Base-by-base conservation (phyloP, 2,797 vertebrate genomes). In the Nyctibius grandis region DNA sequence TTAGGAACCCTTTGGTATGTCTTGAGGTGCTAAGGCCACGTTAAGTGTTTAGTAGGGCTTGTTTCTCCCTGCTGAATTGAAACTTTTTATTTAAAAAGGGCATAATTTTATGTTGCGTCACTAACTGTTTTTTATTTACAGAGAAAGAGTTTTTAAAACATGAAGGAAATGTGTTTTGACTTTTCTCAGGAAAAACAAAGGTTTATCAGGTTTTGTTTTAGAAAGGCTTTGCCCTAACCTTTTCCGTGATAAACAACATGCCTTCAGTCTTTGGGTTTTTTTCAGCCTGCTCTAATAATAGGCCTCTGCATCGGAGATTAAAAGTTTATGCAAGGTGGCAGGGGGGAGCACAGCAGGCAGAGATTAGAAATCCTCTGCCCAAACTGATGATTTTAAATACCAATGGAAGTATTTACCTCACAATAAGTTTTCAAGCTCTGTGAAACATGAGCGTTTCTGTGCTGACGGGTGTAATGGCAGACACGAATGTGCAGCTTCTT, bases 251-350 rank as follows among this genome's bases (percentile, higher is more conserved):
- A 85, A 95, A 80, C 74, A 89, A 40, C 9, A 9, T 64, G 73
- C 64, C 36, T 89, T 76, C 57, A 25, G 51, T 80, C 85, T 85
- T 63, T n/a, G 47, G 0, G 1, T 34, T 74, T 57, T 74, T 85
- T 89, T 45, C 75, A 84, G 50, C 34, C 40, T 40, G 85, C 76
- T 93, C 89, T 96, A 96, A 95, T 96, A 96, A 97, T 94, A 96
- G 92, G n/a, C 36, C 28, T 88, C 68, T 72, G 64, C 72, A 61
- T 64, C 0, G 0, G 91, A 92, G 93, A 97, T 95, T 96, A 96
- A 88, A 91, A 89, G 92, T 96, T 96, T 96, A 94, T 1, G 15
- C 79, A 86, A 65, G 89, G 94, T 96, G 91, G 91, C 85, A 2
- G 88, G 85, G 94, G 87, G 89, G 73, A 91, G 89, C 2, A 6